These are phyloP conservation scores for Corythoichthys haematopterus DNA, from an alignment of 2,113 vertebrate genomes.

Conservation along the genomic window DNA sequence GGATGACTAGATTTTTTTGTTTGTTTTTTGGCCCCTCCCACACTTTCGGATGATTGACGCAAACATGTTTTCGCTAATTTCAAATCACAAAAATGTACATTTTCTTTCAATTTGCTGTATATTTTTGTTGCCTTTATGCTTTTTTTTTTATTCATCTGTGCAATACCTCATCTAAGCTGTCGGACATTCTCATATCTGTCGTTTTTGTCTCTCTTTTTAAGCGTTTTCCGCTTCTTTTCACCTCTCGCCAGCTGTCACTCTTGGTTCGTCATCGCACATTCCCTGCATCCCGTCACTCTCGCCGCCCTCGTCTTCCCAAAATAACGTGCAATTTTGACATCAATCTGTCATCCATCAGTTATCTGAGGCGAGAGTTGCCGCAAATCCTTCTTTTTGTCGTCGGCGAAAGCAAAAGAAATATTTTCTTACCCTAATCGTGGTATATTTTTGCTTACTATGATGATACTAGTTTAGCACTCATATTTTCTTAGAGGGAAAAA, in stretches of 20 bases:
- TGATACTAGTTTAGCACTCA: conserved; percentile 82
- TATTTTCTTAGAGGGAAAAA: conserved; percentile 77
- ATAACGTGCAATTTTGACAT: conserved; percentile 81
- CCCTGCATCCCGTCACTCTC: conserved; percentile 43
- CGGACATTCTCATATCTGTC: conserved; percentile 75
- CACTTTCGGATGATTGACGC: conserved; percentile 76
- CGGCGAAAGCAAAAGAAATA: conserved; percentile 79
- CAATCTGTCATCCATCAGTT: conserved; percentile 39
- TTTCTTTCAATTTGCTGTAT: conserved; percentile 93
- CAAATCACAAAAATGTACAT: conserved; percentile 83
- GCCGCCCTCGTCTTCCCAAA: conserved; percentile 9
- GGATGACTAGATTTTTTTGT: conserved; percentile 81
- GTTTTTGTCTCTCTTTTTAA: conserved; percentile 12
- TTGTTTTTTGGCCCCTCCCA: conserved; percentile 7
- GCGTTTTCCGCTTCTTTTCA: neutral
- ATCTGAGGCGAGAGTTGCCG: conserved; percentile 63
- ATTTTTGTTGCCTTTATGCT: conserved; percentile 94
- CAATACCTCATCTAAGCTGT: conserved; percentile 98
- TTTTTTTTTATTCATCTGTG: conserved; percentile 86
- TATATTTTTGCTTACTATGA: conserved; percentile 89
- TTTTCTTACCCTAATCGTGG: conserved; percentile 95
- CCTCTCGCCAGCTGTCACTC: conserved; percentile 26
- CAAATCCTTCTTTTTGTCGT: conserved; percentile 67
- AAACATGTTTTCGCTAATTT: conserved; percentile 82
- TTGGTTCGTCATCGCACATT: conserved; percentile 19